Evolutionary conservation across 2,113 vertebrate species (phyloP), one percentile per base, ranked within the genome.

Genomic region (Malurus cyaneus): DNA sequence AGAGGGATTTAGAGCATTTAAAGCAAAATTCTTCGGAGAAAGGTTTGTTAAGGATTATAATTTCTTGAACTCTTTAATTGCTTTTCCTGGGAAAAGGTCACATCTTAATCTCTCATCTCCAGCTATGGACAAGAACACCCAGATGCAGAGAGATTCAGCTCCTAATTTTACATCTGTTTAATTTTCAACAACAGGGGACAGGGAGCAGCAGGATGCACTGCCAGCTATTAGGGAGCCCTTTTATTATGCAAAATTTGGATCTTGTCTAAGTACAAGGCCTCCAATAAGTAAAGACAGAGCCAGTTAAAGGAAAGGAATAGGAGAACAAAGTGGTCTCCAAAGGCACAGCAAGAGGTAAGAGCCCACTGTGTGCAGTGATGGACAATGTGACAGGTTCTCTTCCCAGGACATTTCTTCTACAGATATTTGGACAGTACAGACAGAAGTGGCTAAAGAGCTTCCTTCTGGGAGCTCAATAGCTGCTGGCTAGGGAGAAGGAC

Each of bases 171-270:
- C 86, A 84, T 80, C 74, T 93, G 67, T 95, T 95, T 95, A 73
- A 91, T 94, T 94, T 96, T 94, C 72, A 94, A 76, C 88, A 94
- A 86, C 29, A 62, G 60, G 67, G 70, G 86, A 95, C 70, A 76
- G 28, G 50, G 81, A 97, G 69, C 89, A 96, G 89, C 87, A 94
- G 96, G 91, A 95, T 54, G 79, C 91, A 86, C 52, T 91, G 76
- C 47, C 3, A 5, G 79, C 93, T 93, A 92, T 89, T 89, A 94
- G 64, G 79, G 83, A 93, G 47, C 23, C 41, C 87, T 92, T 96
- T 97, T 94, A 85, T 96, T 85, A 96, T 94, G 94, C 78, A 95
- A 94, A 96, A 92, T 88, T 80, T 86, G 62, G 74, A 79, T 85
- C 66, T 89, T 88, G 89, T 91, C 87, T 85, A 80, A 87, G 84